These are phyloP conservation scores for Bradypodion pumilum DNA, from an alignment of 2,797 vertebrate genomes.

Conservation along the genomic window DNA sequence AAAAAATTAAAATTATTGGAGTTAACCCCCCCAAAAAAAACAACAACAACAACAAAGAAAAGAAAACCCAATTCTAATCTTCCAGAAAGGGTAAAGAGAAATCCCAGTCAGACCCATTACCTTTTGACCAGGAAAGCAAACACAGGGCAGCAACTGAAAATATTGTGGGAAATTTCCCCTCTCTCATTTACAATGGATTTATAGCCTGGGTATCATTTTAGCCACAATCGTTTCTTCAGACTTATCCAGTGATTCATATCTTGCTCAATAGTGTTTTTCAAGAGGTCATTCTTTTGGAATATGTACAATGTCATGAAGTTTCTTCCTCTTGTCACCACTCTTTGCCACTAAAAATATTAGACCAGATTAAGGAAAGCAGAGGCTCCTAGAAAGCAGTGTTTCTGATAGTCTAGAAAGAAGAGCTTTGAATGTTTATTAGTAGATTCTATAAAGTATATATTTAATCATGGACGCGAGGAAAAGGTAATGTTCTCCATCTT, in stretches of 20 bases:
- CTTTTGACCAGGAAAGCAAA: slow-evolving; percentile 7
- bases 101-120: not conserved
- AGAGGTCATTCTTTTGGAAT: slow-evolving; percentile 70
- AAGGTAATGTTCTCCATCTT: not conserved
- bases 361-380: not conserved
- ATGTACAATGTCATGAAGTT: slow-evolving; percentile 69
- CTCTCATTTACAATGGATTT: not conserved
- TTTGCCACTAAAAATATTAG: slow-evolving; percentile 48
- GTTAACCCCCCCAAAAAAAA: slow-evolving; percentile 30
- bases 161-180: not conserved
- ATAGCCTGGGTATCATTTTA: not conserved
- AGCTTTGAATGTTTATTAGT: too few relatives aligned
- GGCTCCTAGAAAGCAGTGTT: too few relatives aligned
- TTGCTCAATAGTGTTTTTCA: slow-evolving; percentile 73
- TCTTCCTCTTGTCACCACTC: not conserved
- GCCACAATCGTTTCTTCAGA: slow-evolving; percentile 73
- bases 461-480: too few relatives aligned
- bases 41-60: too few relatives aligned
- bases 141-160: not conserved
- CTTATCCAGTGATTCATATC: slow-evolving; percentile 65
- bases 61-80: not conserved
- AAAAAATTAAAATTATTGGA: too few relatives aligned
- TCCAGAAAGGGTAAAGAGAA: not conserved
- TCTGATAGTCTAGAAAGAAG: too few relatives aligned
- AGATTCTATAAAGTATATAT: not conserved